phyloP scores from a whole-genome alignment of 2,113 vertebrate species.

The Siphamia tubifer region DNA sequence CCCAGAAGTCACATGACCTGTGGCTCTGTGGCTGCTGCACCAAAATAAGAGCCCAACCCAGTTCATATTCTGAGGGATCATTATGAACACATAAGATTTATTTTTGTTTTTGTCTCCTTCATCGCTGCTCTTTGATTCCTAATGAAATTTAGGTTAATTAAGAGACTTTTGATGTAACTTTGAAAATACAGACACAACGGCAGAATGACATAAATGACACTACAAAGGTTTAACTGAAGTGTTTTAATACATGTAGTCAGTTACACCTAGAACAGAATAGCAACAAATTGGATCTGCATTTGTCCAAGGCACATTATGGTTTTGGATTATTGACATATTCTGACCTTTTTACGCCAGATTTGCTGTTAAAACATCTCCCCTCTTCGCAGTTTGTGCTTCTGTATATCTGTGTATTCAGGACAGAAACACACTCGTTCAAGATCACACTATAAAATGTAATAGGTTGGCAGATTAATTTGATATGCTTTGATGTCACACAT shows the following conservation, averaged over 20 bases:
- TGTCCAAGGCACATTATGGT: background rate
- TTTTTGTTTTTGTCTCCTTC: no score
- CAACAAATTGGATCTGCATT: background rate
- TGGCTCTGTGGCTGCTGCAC: background rate
- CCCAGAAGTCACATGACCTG: background rate
- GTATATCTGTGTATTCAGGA: background rate
- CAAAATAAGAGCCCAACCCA: no score
- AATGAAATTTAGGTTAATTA: no score
- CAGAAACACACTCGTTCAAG: background rate
- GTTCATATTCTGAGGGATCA: background rate
- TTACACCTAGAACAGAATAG: background rate
- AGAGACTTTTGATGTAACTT: no score
- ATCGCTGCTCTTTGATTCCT: no score
- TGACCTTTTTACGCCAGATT: background rate
- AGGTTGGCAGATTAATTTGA: slow-evolving; percentile 8
- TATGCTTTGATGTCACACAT: background rate
- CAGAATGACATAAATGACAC: background rate
- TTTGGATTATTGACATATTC: background rate
- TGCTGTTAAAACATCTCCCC: background rate
- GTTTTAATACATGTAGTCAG: background rate
- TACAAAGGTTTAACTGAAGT: background rate
- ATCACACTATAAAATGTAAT: slow-evolving; percentile 25
- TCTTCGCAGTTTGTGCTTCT: background rate
- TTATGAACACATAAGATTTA: no score
- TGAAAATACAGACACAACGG: background rate